Percentiles rank a stretch among this genome's conserved stretches.
Conservation (phyloP, 2,888 invertebrate species). For the Sminthurides aquaticus region DNA sequence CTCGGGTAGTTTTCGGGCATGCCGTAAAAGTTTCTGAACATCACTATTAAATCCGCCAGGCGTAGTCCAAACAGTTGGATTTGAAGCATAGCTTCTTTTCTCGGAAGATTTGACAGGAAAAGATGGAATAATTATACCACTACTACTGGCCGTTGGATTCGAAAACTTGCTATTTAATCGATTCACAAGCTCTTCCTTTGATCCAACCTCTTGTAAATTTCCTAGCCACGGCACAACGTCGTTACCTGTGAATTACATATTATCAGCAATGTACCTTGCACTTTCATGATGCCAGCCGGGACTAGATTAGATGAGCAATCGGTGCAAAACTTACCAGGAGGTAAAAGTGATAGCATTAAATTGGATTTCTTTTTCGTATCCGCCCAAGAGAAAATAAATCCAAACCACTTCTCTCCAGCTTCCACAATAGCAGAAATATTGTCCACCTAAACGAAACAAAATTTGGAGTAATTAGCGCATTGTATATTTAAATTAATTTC, state of each 20-base stretch:
- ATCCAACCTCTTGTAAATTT: conserved; percentile 66
- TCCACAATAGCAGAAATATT: conserved; percentile 83
- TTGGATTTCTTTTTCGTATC: conserved; percentile 89
- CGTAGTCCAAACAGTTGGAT: conserved; percentile 86
- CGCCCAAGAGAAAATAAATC: conserved; percentile 88
- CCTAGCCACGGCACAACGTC: conserved; percentile 85
- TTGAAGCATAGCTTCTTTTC: conserved; percentile 82
- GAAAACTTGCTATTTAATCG: conserved; percentile 10
- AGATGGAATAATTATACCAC: conserved; percentile 47
- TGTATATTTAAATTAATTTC: too few species aligned
- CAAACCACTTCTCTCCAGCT: conserved; percentile 81
- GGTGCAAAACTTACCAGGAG: too few species aligned
- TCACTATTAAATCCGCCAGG: conserved; percentile 78
- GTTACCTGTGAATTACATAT: too few species aligned
- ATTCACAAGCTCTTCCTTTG: conserved; percentile 44
- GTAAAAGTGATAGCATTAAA: too few species aligned
- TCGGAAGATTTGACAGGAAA: conserved; percentile 66
- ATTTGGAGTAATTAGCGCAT: too few species aligned
- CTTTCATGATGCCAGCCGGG: too few species aligned
- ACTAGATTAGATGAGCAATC: too few species aligned
- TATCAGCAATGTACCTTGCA: too few species aligned
- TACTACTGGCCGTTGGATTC: conserved; percentile 15
- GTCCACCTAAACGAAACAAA: too few species aligned
- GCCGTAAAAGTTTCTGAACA: conserved; percentile 87
- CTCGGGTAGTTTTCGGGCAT: conserved; percentile 89